Evolutionary conservation across 2,113 vertebrate genomes (phyloP).

Genomic region (Campylorhamphus procurvoides): DNA sequence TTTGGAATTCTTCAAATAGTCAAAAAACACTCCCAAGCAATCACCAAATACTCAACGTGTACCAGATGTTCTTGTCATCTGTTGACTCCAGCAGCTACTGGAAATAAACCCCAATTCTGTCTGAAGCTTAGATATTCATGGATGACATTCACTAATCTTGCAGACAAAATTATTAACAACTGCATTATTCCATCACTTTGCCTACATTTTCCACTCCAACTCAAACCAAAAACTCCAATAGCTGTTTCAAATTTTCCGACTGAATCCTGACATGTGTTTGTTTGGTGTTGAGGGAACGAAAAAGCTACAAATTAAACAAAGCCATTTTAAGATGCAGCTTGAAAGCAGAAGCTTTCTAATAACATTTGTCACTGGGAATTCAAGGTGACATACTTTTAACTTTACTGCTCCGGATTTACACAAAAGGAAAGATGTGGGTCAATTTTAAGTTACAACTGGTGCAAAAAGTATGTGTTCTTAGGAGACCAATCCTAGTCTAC

Average conservation of each 20-base stretch:
- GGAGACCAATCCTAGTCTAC: background rate
- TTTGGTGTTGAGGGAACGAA: background rate
- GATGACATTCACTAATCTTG: background rate
- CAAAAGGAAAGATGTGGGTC: background rate
- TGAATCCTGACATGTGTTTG: background rate
- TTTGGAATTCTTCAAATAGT: background rate
- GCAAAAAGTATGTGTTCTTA: background rate
- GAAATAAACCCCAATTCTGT: background rate
- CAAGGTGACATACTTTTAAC: conserved; percentile 25
- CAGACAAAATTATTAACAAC: background rate
- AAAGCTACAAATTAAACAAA: background rate
- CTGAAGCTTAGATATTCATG: background rate
- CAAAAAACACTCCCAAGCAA: background rate
- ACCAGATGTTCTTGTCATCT: background rate
- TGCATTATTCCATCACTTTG: background rate
- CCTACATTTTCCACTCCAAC: background rate
- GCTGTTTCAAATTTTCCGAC: background rate
- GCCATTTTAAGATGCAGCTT: background rate
- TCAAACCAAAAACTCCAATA: background rate
- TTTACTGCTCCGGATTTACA: background rate
- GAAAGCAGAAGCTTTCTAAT: conserved; percentile 23
- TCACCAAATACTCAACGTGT: background rate
- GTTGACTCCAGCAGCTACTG: background rate
- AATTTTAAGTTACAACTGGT: background rate
- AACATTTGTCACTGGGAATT: conserved; percentile 7